Base-by-base conservation (phyloP, 35 echinoderm and acorn worm species). In the Ophiothrix spiculata region DNA sequence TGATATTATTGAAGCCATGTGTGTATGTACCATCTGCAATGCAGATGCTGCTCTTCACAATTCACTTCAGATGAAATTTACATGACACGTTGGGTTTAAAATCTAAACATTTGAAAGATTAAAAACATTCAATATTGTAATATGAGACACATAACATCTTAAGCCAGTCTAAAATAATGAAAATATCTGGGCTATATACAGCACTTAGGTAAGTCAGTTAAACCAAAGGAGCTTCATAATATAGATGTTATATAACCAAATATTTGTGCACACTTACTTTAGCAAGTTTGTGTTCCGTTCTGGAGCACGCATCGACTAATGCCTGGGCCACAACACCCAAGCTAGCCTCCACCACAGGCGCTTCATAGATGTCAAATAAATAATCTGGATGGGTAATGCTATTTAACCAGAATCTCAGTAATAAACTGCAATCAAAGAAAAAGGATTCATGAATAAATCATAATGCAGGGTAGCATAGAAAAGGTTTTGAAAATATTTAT, bases 301-400 rank as follows among this genome's bases (percentile, higher is more conserved):
- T 83, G 29, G 54, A 49, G 31, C 35, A 35, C 4, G 32, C 25
- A 64, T 83, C 81, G 23, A 63, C 46, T 32, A 83, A 64, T 64
- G 63, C 54, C 33, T 83, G 81, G 13, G 40, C 45, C 17, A 83
- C 38, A 1, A 90, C 88, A 56, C 74, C 81, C 64, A 90, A 38
- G 38, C 80, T 76, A 28, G 81, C 81, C 31, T 90, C 88, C 1
- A 81, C 69, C 4, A 80, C 41, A 69, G 37, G 80, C 29, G 80
- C 38, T 32, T 75, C 36, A 25, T 38, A 80, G 38, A 84, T 84
- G 69, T 84, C 81, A 77, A 90, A 90, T 38, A 90, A 76, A 42
- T 77, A 90, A 75, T 82, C 81, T 76, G 88, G 88, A 83, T 90
- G 80, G 1, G 80, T 83, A 40, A 90, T 90, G 80, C 64, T 64